Conservation (phyloP, 2,797 vertebrate species). For the Spheniscus humboldti region DNA sequence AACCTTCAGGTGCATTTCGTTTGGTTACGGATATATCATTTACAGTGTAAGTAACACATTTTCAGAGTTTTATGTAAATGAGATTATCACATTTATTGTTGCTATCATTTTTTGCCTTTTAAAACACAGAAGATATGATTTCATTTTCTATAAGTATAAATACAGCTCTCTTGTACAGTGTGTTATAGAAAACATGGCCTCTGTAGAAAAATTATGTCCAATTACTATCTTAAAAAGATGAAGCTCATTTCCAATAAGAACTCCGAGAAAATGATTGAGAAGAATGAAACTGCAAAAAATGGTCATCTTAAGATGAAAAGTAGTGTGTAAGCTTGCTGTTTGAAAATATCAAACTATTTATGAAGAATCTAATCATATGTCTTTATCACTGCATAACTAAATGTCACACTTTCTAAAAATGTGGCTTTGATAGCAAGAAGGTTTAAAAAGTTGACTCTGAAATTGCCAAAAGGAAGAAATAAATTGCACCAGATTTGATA, state of each 20-base stretch:
- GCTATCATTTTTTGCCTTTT: not conserved
- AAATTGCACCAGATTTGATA: not conserved
- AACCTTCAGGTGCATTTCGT: not conserved
- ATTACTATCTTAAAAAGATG: not conserved
- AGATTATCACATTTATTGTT: not conserved
- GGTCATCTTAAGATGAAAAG: not conserved
- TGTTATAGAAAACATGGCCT: not conserved
- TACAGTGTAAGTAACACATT: not conserved
- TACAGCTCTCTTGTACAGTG: not conserved
- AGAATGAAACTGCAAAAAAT: not conserved
- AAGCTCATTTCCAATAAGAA: not conserved
- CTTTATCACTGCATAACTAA: not conserved
- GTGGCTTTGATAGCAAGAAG: not conserved
- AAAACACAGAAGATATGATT: not conserved
- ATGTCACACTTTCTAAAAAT: not conserved
- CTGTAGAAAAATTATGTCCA: not conserved
- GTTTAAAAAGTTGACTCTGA: not conserved
- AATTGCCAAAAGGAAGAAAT: not conserved
- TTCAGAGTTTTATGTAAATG: not conserved
- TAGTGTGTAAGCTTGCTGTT: not conserved
- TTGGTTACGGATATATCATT: not conserved
- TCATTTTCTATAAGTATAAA: not conserved
- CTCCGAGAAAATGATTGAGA: not conserved
- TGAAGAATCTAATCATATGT: not conserved
- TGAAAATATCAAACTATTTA: not conserved